Percentiles rank a stretch among this genome's conserved stretches.
These are phyloP conservation scores for Chloropsis hardwickii DNA, from an alignment of 2,113 vertebrate genomes.

Conservation along the genomic window DNA sequence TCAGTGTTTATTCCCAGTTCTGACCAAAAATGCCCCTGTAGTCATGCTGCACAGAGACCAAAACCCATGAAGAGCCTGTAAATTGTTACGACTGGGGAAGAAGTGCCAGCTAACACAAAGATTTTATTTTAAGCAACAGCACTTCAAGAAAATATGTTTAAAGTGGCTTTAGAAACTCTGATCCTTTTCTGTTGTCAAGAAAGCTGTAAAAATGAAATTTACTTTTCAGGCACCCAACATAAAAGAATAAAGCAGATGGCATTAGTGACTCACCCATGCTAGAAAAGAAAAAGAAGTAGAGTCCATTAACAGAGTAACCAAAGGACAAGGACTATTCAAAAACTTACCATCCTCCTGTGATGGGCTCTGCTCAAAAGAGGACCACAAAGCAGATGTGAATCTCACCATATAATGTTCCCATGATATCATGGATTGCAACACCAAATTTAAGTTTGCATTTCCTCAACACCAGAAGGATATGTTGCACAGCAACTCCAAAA, in stretches of 20 bases:
- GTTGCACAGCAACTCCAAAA: background rate
- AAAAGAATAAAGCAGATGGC: background rate
- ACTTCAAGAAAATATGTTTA: background rate
- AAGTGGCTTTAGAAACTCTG: background rate
- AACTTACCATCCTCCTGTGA: background rate
- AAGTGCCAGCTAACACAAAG: background rate
- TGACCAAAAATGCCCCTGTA: background rate
- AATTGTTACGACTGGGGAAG: background rate
- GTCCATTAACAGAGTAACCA: background rate
- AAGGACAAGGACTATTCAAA: accelerated
- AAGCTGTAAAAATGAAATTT: background rate
- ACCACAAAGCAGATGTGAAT: background rate
- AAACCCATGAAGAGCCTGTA: background rate
- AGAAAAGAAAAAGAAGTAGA: background rate
- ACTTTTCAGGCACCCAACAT: background rate
- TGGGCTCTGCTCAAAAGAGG: background rate
- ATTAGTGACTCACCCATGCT: background rate
- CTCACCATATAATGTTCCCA: background rate
- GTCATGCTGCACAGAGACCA: background rate
- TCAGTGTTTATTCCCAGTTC: background rate
- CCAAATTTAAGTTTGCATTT: background rate
- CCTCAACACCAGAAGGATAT: background rate
- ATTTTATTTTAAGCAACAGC: background rate
- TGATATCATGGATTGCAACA: background rate
- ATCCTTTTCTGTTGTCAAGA: background rate